phyloP scores from a whole-genome alignment of 2,888 invertebrate genomes.

The Diogma glabrata region DNA sequence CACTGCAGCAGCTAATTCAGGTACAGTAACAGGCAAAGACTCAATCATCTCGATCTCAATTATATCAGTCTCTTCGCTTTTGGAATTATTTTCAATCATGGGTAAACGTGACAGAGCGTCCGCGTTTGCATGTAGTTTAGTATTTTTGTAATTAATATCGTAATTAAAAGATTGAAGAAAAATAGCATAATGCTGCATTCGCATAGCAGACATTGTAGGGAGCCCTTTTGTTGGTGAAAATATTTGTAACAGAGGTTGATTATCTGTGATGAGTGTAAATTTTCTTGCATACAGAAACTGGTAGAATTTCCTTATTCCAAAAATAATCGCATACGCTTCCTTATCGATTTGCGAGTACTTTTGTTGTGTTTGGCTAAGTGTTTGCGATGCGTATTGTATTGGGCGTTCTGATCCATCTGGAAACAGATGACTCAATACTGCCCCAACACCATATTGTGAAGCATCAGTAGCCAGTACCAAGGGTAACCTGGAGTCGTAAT shows the following conservation, averaged over 20 bases:
- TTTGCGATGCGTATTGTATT: constrained; percentile 29
- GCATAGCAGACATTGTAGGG: constrained; percentile 25
- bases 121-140: too few species aligned
- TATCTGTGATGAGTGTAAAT: constrained; percentile 30
- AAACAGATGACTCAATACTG: constrained; percentile 27
- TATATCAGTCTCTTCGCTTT: too few species aligned
- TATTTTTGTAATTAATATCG: too few species aligned
- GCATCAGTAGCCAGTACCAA: constrained; percentile 24
- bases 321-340: constrained; percentile 28
- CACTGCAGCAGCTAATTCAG: too few species aligned
- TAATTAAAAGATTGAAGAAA: neutral
- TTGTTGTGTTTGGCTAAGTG: constrained; percentile 23
- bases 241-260: constrained; percentile 25
- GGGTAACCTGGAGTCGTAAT: constrained; percentile 23
- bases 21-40: too few species aligned
- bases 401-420: constrained; percentile 28
- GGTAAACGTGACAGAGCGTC: too few species aligned
- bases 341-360: constrained; percentile 23
- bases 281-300: constrained; percentile 29
- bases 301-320: constrained; percentile 29
- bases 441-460: constrained; percentile 21
- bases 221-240: constrained; percentile 23
- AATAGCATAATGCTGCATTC: constrained; percentile 5
- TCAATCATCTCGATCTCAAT: too few species aligned
- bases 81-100: too few species aligned